Conservation (phyloP, 1,140 invertebrate species). For the Camponotus pennsylvanicus region DNA sequence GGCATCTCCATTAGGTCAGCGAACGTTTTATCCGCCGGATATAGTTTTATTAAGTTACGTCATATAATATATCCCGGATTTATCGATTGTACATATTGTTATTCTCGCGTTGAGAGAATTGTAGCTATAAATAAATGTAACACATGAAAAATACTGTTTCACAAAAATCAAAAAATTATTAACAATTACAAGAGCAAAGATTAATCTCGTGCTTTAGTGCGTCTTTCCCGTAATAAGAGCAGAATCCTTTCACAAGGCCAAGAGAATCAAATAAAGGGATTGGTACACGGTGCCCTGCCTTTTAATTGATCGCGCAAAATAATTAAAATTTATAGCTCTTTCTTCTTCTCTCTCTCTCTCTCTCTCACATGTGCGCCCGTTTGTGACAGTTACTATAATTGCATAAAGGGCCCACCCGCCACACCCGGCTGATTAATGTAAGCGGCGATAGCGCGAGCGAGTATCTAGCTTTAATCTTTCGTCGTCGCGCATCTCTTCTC, state of each 20-base stretch:
- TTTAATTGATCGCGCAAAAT: constrained; percentile 74
- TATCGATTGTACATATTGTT: neutral
- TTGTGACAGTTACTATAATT: constrained; percentile 70
- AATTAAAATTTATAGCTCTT: constrained; percentile 62
- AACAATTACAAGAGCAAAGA: neutral
- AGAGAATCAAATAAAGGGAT: neutral
- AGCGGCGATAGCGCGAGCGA: constrained; percentile 65
- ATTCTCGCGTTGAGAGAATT: neutral
- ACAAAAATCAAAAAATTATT: constrained; percentile 1
- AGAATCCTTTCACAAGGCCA: neutral
- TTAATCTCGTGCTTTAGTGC: neutral
- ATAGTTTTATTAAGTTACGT: constrained; percentile 21
- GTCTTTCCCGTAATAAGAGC: neutral
- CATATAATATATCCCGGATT: neutral
- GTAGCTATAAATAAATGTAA: neutral
- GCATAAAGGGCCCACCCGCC: constrained; percentile 69
- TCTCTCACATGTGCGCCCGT: neutral
- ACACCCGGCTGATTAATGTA: constrained; percentile 76
- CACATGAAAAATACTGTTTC: no score
- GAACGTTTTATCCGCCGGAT: neutral
- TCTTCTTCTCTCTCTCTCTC: no score
- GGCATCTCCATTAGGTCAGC: constrained; percentile 3
- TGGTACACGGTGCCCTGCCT: neutral
- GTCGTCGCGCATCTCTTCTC: neutral
- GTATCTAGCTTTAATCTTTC: neutral